Percentiles rank a stretch among this genome's conserved stretches.
These are phyloP conservation scores for Chrysemys picta DNA, from an alignment of 2,113 vertebrate species.

Conservation along the genomic window DNA sequence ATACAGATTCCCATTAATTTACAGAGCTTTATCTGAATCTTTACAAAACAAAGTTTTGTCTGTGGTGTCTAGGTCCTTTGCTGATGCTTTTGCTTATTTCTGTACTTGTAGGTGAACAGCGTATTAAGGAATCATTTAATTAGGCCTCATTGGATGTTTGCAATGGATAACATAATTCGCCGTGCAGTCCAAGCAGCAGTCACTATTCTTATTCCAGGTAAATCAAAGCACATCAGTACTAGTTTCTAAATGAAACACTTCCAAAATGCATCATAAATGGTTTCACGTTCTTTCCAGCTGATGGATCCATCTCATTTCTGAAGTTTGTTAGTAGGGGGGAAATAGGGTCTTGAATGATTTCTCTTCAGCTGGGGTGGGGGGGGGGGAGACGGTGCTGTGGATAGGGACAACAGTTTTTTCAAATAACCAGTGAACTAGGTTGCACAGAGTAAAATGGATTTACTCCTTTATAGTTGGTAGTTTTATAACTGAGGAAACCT, in stretches of 20 bases:
- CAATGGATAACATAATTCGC: conserved; percentile 95
- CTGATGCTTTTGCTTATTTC: neutral
- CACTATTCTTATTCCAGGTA: conserved; percentile 94
- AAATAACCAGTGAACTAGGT: neutral
- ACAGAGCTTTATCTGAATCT: neutral
- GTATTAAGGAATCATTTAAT: conserved; percentile 93
- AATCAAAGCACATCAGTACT: conserved; percentile 27
- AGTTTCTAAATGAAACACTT: neutral
- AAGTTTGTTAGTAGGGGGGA: neutral
- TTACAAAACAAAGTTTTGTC: neutral
- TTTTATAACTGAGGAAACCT: neutral
- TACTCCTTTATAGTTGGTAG: neutral
- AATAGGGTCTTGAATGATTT: neutral
- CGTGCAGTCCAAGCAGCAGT: conserved; percentile 93
- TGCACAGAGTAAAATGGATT: neutral
- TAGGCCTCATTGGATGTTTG: conserved; percentile 96
- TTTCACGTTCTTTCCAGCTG: neutral
- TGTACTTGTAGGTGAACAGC: conserved; percentile 88
- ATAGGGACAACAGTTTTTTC: neutral
- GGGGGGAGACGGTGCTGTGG: neutral
- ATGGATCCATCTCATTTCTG: fast-evolving
- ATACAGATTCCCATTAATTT: neutral
- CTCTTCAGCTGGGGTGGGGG: neutral
- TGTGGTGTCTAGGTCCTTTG: neutral
- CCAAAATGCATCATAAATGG: neutral